Evolutionary conservation across 1,140 invertebrate genomes (phyloP), one percentile per base, ranked within the genome.

Genomic region (Anastatus disparis): DNA sequence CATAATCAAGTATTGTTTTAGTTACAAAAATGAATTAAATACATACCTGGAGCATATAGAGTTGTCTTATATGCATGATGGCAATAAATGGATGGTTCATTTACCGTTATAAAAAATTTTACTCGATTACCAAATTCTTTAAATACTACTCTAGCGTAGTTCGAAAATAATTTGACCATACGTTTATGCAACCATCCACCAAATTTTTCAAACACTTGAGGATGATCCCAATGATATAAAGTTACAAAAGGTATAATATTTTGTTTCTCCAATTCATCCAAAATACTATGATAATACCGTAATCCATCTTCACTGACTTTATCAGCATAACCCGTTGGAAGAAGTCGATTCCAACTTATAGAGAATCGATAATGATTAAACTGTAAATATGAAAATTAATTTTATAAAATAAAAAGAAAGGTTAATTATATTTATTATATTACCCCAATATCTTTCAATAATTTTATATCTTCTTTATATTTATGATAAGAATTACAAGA

Each of bases 131-230:
- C 88, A 46, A 87, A 87, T 24, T 84, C 80, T 8, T 78, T 67
- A 65, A 83, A 89, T 0, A 85, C 76, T 15, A 88, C 74, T 71
- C 82, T 80, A 0, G 88, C 87, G 70, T 87, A 90, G 70, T 88
- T 84, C 31, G 70, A 75, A 59, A 87, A 89, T 73, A 87, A 89
- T 62, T 90, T 84, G 1, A 87, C 84, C 59, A 91, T 87, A 40
- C 85, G 75, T 2, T 84, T 80, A 77, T 91, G 91, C 0, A 81
- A 79, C 89, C 89, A 91, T 8, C 90, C 90, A 2, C 90, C 91
- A 15, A 89, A 76, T 38, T 35, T 4, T 83, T 90, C 83, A 10
- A 88, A 40, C 1, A 69, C 7, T 72, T 87, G 82, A 0, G 88
- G 88, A 44, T 87, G 78, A 70, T 89, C 88, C 85, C 86, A 89